phyloP scores from a whole-genome alignment of 2,797 vertebrate species.

The Clarias pachynema region DNA sequence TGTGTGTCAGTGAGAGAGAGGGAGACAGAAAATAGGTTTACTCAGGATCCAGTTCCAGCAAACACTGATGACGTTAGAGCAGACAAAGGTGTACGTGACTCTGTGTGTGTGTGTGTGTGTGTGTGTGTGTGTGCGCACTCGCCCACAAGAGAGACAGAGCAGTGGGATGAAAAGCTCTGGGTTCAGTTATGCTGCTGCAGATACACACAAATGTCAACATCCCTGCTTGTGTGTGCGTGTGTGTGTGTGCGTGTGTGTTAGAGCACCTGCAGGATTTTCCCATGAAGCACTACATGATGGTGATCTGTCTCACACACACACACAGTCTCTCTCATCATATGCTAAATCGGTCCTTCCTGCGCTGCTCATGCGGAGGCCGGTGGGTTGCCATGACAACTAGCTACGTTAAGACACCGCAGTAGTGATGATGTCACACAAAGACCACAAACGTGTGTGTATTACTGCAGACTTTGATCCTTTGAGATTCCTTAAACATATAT shows the following conservation, averaged over 20 bases:
- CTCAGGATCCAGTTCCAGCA: not conserved
- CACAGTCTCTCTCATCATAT: not conserved
- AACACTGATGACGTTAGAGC: constrained; percentile 17
- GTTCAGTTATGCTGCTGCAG: not conserved
- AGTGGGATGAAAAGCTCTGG: not conserved
- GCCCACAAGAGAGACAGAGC: constrained; percentile 32
- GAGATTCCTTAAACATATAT: constrained; percentile 17
- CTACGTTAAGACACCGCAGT: constrained; percentile 14
- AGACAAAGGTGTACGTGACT: constrained; percentile 4
- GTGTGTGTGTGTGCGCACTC: not conserved
- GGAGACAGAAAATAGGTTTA: not conserved
- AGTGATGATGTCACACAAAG: not conserved
- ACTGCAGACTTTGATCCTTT: constrained; percentile 25
- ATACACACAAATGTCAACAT: constrained; percentile 21
- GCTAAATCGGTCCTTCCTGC: not conserved
- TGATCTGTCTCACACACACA: not conserved
- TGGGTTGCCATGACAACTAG: constrained; percentile 36
- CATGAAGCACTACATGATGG: not conserved
- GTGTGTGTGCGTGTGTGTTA: not conserved
- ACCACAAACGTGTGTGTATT: not conserved
- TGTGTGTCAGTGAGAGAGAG: too few relatives aligned
- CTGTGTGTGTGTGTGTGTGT: not conserved
- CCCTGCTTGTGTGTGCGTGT: too few relatives aligned
- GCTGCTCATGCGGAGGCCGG: constrained; percentile 16
- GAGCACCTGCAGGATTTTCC: constrained; percentile 4